Evolutionary conservation across 2,888 invertebrate genomes (phyloP).

Genomic region (Apamea monoglypha): DNA sequence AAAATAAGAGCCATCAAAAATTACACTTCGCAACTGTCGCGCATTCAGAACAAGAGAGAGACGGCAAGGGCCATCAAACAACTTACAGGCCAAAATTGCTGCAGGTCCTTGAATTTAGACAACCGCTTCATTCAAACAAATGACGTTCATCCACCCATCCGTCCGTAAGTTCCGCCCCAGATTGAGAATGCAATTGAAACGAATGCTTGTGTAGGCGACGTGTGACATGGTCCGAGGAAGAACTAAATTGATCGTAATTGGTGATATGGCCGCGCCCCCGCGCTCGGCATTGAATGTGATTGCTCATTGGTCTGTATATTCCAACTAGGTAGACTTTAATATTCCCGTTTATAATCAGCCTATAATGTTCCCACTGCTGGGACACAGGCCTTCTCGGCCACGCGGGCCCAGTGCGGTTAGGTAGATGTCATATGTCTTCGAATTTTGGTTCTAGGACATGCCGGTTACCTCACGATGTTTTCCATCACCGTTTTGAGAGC

Average conservation of each 20-base stretch:
- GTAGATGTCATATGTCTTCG: neutral
- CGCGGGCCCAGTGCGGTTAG: neutral
- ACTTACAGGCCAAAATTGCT: neutral
- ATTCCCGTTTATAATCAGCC: neutral
- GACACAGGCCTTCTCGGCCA: neutral
- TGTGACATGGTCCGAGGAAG: conserved; percentile 58
- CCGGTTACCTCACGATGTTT: neutral
- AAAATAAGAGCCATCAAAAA: neutral
- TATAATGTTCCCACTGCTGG: neutral
- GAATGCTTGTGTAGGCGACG: conserved; percentile 56
- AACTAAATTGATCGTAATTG: conserved; percentile 68
- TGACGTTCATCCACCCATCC: conserved; percentile 24
- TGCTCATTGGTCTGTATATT: conserved; percentile 44
- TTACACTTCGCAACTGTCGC: neutral
- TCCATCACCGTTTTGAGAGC: neutral
- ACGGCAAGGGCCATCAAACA: neutral
- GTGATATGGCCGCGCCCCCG: conserved; percentile 60
- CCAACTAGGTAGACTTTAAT: conserved; percentile 4
- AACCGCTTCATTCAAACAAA: conserved; percentile 41
- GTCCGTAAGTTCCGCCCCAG: conserved; percentile 35
- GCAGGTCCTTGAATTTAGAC: conserved; percentile 27
- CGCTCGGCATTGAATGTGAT: conserved; percentile 52
- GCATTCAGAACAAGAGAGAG: neutral
- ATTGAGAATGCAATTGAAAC: conserved; percentile 62
- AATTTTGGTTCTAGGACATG: neutral